Percentiles rank a stretch among this genome's conserved stretches.
Evolutionary conservation across 2,113 vertebrate genomes (phyloP).

Genomic region (Pedionomus torquatus): DNA sequence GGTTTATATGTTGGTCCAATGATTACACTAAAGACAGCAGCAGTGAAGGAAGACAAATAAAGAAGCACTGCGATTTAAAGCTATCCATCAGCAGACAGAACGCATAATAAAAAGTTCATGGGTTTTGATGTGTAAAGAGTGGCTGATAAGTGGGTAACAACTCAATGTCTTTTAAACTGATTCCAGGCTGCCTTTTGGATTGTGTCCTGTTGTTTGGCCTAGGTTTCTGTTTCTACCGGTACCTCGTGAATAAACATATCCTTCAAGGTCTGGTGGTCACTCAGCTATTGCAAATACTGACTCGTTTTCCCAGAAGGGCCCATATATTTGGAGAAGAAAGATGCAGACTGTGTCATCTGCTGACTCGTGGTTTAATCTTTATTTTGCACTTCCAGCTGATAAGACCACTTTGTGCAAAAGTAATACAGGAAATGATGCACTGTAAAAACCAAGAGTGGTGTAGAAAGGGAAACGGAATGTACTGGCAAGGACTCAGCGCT

Average conservation of each 20-base stretch:
- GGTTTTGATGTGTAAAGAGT: not conserved
- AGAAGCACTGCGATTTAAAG: not conserved
- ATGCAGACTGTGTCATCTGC: constrained; percentile 39
- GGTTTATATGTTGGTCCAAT: not conserved
- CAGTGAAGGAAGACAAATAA: not conserved
- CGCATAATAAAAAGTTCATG: not conserved
- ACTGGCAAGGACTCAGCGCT: constrained; percentile 43
- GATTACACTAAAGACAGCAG: not conserved
- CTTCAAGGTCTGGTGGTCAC: not conserved
- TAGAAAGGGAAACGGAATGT: constrained; percentile 69
- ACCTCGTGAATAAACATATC: not conserved
- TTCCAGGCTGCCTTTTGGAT: not conserved
- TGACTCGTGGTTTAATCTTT: constrained; percentile 72
- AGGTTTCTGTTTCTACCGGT: not conserved
- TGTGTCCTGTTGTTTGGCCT: not conserved
- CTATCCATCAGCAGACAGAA: not conserved
- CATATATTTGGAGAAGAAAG: constrained; percentile 49
- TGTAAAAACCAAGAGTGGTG: constrained; percentile 68
- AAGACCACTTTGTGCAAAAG: constrained; percentile 73
- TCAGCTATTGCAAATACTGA: not conserved
- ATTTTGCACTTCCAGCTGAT: constrained; percentile 78
- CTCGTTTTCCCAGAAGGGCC: constrained; percentile 37
- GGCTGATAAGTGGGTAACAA: not conserved
- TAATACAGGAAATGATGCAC: constrained; percentile 74
- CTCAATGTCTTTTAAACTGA: not conserved